Conservation (phyloP, 1,140 invertebrate species). For the Panulirus ornatus region DNA sequence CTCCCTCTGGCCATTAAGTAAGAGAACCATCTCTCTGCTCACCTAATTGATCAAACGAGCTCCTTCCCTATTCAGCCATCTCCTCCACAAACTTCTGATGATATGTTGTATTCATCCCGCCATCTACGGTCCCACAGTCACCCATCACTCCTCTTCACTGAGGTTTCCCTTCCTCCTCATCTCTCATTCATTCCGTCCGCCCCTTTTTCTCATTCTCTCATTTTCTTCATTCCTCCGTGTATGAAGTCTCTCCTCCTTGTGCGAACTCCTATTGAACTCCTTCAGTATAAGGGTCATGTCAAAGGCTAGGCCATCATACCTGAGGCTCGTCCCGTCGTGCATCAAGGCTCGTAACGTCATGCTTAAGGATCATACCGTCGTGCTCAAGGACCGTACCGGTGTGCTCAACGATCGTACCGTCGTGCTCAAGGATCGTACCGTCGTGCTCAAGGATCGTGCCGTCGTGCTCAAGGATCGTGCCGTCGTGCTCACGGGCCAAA, state of each 20-base stretch:
- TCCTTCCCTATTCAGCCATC: background rate
- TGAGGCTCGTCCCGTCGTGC: no score
- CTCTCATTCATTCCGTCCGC: background rate
- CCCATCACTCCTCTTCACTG: background rate
- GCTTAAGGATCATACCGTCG: no score
- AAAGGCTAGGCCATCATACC: background rate
- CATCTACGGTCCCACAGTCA: background rate
- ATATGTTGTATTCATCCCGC: background rate
- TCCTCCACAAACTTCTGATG: background rate
- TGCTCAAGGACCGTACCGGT: no score
- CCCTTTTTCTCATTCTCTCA: background rate
- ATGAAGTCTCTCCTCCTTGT: background rate
- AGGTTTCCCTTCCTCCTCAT: background rate
- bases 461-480: no score
- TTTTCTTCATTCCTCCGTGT: background rate
- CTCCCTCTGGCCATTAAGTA: background rate
- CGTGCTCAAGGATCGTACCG: no score
- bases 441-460: no score
- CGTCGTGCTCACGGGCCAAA: no score
- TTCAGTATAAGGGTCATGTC: background rate
- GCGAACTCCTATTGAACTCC: background rate
- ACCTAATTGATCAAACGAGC: background rate
- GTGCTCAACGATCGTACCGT: no score
- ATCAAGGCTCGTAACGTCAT: no score
- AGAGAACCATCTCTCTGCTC: background rate